Evolutionary conservation across 2,113 vertebrate genomes (phyloP), one percentile per base, ranked within the genome.

Genomic region (Danio rerio): DNA sequence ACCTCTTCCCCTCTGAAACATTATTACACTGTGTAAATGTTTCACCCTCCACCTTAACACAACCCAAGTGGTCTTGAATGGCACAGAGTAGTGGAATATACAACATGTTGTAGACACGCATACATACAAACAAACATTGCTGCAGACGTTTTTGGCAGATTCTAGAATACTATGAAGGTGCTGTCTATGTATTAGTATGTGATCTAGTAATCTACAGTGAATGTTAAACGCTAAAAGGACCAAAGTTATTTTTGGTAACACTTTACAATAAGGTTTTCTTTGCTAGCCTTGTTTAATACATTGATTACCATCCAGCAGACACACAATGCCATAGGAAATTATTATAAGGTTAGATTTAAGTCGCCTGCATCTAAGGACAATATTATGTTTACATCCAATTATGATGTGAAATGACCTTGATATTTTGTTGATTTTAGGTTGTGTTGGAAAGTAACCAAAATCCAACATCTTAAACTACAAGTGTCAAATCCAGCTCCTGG

Each of bases 11-110:
- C 86, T 92, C 88, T 89, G 91, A 94, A 94, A 94, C 92, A 93
- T 91, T 93, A 90, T 92, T 90, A 90, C 88, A 88, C 91, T 81
- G 85, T 86, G 82, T 91, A 92, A 90, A 92, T 93, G 91, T 94
- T 93, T 94, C 91, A 93, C 90, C 90, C 61, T 53, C 52, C 69
- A 52, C 78, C 81, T 53, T 69, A 79, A 40, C 59, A 83, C 53
- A 84, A 31, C 65, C 87, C 88, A 85, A 85, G 90, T 93, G 90
- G 89, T 93, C 89, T 93, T 93, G 92, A 93, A 94, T 93, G 93
- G 91, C 91, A 92, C 90, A 91, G 89, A 92, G 88, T 88, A 85
- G 73, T 80, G 80, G 72, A 79, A 73, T 31, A 52, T 92, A 91
- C 90, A 65, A 53, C 65, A 56, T 77, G 75, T 21, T 70, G n/a